phyloP scores from a whole-genome alignment of 2,888 invertebrate genomes.

The Apotomis capreana region DNA sequence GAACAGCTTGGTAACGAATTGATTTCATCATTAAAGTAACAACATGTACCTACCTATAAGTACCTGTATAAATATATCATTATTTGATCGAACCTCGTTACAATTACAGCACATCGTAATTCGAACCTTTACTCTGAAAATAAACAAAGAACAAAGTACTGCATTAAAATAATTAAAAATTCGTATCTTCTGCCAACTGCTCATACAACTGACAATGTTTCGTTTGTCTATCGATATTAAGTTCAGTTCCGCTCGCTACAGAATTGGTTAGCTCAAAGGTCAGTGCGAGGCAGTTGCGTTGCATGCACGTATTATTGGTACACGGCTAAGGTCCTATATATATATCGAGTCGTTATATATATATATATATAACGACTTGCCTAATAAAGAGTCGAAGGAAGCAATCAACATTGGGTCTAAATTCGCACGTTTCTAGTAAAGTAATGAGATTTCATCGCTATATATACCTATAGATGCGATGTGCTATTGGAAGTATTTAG shows the following conservation, averaged over 20 bases:
- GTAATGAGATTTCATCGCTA: too few species aligned
- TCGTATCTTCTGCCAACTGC: constrained; percentile 28
- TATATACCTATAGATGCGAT: too few species aligned
- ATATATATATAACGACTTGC: constrained; percentile 21
- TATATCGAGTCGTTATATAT: too few species aligned
- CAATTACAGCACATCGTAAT: too few species aligned
- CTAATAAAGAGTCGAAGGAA: constrained; percentile 19
- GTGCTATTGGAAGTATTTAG: too few species aligned
- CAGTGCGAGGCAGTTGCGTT: constrained; percentile 33
- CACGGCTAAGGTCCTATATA: constrained; percentile 41
- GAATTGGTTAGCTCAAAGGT: constrained; percentile 24
- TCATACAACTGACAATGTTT: constrained; percentile 1
- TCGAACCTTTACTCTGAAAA: not conserved
- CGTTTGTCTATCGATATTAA: not conserved
- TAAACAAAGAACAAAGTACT: constrained; percentile 21
- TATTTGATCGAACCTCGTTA: too few species aligned
- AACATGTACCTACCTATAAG: not conserved
- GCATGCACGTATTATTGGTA: constrained; percentile 33
- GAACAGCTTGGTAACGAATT: not conserved
- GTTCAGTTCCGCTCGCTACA: constrained; percentile 21
- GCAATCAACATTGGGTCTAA: not conserved
- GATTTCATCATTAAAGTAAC: not conserved
- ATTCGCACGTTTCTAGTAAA: too few species aligned
- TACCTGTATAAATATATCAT: too few species aligned
- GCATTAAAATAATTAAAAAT: constrained; percentile 15